Base-by-base conservation (phyloP, 1,140 invertebrate species). In the Cotesia chilonis region DNA sequence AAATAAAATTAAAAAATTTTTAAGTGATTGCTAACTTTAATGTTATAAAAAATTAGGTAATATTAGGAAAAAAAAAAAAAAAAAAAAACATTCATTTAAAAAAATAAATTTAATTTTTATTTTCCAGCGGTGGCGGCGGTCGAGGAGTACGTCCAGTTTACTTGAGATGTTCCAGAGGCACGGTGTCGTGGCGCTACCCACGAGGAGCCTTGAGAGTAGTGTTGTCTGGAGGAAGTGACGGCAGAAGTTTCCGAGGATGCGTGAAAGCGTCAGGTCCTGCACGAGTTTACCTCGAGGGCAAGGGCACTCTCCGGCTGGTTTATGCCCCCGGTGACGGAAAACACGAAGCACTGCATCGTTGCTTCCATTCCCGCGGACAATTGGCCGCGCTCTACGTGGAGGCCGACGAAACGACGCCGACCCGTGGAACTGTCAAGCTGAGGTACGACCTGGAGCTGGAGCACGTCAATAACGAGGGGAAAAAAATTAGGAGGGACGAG, bases 131-230 rank as follows among this genome's bases (percentile, higher is more conserved):
- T 28, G 84, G 85, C 6, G 84, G 83, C 36, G 87, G 86, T 0
- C 88, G 91, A 65, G 92, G 91, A 3, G 92, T 95, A 5, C 91
- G 92, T 36, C 92, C 93, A 0, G 92, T 94, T 4, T 94, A 94
- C 84, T 89, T 94, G 28, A 88, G 93, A 20, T 95, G 94, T 77
- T 88, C 91, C 2, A 90, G 91, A 65, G 94, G 94, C 10, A 85
- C 86, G 0, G 89, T 95, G 0, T 87, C 88, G 3, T 94, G 94
- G 94, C 82, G 90, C 68, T 94, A 94, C 81, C 93, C 94, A 0
- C 88, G 90, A 6, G 93, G 93, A 0, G 94, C 92, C 0, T 82
- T 94, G 4, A 83, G 93, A 12, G 88, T 94, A 6, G 89, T 94
- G 4, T 87, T 94, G 37, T 88, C 89, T 68, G 80, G 92, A 55